Evolutionary conservation across 2,113 vertebrate genomes (phyloP).

Genomic region (Toxotes jaculatrix): DNA sequence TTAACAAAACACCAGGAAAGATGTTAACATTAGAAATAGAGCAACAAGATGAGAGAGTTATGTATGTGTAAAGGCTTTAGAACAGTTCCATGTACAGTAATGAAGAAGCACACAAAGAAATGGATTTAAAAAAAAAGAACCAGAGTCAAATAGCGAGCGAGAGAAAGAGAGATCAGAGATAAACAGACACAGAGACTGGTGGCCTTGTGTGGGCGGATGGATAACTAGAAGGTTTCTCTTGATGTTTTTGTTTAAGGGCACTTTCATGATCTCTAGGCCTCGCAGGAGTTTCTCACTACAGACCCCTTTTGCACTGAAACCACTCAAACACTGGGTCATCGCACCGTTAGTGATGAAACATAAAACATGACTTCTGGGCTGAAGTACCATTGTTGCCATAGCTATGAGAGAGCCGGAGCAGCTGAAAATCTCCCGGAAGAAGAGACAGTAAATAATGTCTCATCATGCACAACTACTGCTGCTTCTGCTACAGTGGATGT

Average conservation of each 20-base stretch:
- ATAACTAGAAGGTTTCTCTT: slow-evolving; percentile 59
- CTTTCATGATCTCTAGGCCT: slow-evolving; percentile 56
- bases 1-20: slow-evolving; percentile 47
- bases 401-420: slow-evolving; percentile 10
- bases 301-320: slow-evolving; percentile 47
- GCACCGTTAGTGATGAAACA: slow-evolving; percentile 41
- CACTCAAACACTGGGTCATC: slow-evolving; percentile 47
- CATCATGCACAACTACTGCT: neutral
- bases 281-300: slow-evolving; percentile 50
- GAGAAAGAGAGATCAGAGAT: slow-evolving; percentile 53
- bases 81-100: slow-evolving; percentile 30
- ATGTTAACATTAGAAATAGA: slow-evolving; percentile 36
- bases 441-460: slow-evolving; percentile 31
- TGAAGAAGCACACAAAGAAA: slow-evolving; percentile 30
- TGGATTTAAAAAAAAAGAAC: slow-evolving; percentile 15
- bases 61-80: slow-evolving; percentile 9
- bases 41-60: neutral
- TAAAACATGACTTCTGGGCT: slow-evolving; percentile 40
- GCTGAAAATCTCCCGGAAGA: slow-evolving; percentile 27
- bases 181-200: slow-evolving; percentile 19
- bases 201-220: slow-evolving; percentile 60
- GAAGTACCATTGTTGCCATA: slow-evolving; percentile 52
- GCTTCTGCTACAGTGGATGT: neutral
- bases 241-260: slow-evolving; percentile 65
- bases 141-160: slow-evolving; percentile 32